Base-by-base conservation (phyloP, 2,888 invertebrate genomes). In the Dimorphilus gyrociliatus region DNA sequence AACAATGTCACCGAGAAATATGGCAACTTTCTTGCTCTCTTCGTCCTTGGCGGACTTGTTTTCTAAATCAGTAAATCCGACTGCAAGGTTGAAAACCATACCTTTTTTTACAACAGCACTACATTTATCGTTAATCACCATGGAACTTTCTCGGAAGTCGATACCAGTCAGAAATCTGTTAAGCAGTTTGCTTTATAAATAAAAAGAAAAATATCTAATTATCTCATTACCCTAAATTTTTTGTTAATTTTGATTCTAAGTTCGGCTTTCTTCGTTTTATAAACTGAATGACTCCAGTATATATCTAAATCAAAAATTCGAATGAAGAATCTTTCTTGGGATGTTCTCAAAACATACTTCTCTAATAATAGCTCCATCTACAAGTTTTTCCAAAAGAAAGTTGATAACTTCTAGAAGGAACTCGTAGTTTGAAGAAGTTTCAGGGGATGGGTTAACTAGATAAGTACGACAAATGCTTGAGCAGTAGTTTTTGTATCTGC, bases 1-100 rank as follows among this genome's bases (percentile, higher is more conserved):
- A n/a, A 90, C 86, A 12, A 94, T 97, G 59, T 97, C 97, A 3
- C 92, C 94, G 47, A 97, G 72, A 53, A 88, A 92, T 2, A 99
- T 67, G 0, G 94, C 88, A 55, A 88, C 90, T 0, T 68, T 72
- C 69, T 88, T 88, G n/a, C 55, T 52, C 27, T 55, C 53, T 21
- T 78, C 78, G 48, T 81, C 81, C 4, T 74, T 69, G 1, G 81
- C 75, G 15, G 79, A 78, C 40, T 74, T 72, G 59, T 92, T 92
- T 7, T 69, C 67, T 27, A 97, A 69, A 55, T 78, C 80, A 2
- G 81, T 72, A 31, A 97, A 71, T 10, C 97, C 97, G 42, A 97
- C 74, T 53, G 84, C 85, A 6, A 97, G 72, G 59, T 92, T 92
- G 55, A 92, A 94, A 0, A 88, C 76, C 92, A 97, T 94, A 61